A percentile compares a stretch with the other conserved stretches of the same genome.
Conservation (phyloP, 2,797 vertebrate genomes). For the Sebastolobus altivelis region DNA sequence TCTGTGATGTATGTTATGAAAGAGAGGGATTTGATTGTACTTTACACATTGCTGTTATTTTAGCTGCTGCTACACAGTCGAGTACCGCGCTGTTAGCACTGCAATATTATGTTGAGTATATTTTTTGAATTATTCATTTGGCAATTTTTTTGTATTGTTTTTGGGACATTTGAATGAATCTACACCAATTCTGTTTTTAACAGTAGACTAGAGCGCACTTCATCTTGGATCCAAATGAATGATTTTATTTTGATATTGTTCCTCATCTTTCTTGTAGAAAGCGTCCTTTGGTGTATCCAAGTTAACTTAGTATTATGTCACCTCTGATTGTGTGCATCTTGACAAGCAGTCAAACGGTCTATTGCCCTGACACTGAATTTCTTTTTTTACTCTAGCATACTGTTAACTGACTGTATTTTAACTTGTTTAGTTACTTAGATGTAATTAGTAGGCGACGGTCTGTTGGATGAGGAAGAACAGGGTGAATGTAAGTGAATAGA, state of each 20-base stretch:
- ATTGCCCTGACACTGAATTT: conserved; percentile 37
- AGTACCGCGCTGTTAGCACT: conserved; percentile 50
- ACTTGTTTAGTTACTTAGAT: conserved; percentile 55
- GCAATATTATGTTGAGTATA: conserved; percentile 64
- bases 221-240: conserved; percentile 52
- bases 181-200: conserved; percentile 39
- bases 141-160: conserved; percentile 69
- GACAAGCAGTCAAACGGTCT: conserved; percentile 45
- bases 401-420: conserved; percentile 61
- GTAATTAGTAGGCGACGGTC: conserved; percentile 55
- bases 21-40: conserved; percentile 61
- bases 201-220: conserved; percentile 59
- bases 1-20: conserved; percentile 73
- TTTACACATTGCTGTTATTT: conserved; percentile 61
- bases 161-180: conserved; percentile 69
- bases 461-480: conserved; percentile 67
- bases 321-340: conserved; percentile 63
- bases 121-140: conserved; percentile 63
- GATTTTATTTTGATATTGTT: conserved; percentile 67
- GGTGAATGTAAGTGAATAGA: conserved; percentile 73
- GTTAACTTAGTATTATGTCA: conserved; percentile 52
- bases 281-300: conserved; percentile 47
- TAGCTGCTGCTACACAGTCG: conserved; percentile 63
- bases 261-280: conserved; percentile 73
- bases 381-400: conserved; percentile 56